These are phyloP conservation scores for Meles meles DNA, from an alignment of 2,113 vertebrate species.

Conservation along the genomic window DNA sequence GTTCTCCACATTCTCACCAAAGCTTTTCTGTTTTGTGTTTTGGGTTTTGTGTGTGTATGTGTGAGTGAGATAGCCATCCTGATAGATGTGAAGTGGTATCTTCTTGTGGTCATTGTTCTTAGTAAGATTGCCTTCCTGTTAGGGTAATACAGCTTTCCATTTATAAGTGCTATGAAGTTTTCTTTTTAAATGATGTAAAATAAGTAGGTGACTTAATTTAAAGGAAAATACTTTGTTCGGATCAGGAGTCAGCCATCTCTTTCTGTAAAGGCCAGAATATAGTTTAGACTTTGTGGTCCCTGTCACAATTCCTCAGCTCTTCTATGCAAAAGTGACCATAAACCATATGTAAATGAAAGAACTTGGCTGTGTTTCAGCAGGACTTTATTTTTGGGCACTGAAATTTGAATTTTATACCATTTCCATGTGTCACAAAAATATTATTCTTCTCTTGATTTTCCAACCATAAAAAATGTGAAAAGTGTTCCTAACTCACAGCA, in stretches of 20 bases:
- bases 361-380: background rate
- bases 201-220: background rate
- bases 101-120: background rate
- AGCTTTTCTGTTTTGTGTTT: background rate
- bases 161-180: background rate
- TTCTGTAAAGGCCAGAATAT: background rate
- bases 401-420: background rate
- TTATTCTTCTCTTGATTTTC: background rate
- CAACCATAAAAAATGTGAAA: background rate
- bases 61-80: background rate
- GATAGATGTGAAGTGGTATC: background rate
- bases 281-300: background rate
- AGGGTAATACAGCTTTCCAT: background rate
- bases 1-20: background rate
- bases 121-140: background rate
- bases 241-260: background rate
- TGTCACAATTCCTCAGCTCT: background rate
- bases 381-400: background rate
- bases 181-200: background rate
- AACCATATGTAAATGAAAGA: background rate
- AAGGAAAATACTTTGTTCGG: background rate
- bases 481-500: background rate
- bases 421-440: background rate
- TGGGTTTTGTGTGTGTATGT: background rate
- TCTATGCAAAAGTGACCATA: background rate